These are phyloP conservation scores for Falco concolor DNA, from an alignment of 2,797 vertebrate genomes.

Conservation along the genomic window DNA sequence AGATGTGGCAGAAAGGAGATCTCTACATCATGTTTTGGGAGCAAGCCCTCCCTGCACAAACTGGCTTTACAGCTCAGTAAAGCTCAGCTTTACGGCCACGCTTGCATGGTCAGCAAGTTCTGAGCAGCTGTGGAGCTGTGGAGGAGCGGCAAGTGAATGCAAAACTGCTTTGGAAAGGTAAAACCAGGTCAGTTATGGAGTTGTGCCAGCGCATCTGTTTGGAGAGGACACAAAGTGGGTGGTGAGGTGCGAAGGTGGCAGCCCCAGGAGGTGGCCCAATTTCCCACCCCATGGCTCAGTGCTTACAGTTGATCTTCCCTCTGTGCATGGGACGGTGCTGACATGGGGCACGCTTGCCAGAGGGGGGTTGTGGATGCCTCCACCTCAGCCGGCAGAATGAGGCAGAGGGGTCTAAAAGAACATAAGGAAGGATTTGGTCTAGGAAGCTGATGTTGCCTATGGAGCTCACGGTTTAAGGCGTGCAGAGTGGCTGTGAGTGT, in stretches of 20 bases:
- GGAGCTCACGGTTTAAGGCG: neutral
- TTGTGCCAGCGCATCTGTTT: neutral
- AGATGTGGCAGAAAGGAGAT: neutral
- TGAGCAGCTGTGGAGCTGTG: neutral
- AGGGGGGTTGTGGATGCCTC: neutral
- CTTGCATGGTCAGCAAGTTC: neutral
- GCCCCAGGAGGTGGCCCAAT: neutral
- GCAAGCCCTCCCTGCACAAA: neutral
- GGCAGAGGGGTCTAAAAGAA: neutral
- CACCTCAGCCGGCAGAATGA: neutral
- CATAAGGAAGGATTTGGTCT: neutral
- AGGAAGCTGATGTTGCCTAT: neutral
- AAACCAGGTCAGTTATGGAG: neutral
- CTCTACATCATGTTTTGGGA: neutral
- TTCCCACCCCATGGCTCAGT: neutral
- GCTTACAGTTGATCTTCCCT: neutral
- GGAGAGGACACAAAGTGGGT: neutral
- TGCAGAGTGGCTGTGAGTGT: rapidly evolving
- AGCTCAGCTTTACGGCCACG: too few species aligned
- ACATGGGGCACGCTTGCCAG: neutral
- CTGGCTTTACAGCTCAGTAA: neutral
- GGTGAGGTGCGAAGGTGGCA: neutral
- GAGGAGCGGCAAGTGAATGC: neutral
- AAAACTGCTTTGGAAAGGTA: neutral
- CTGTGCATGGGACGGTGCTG: neutral